These are phyloP conservation scores for Drosophila suboccidentalis DNA, from an alignment of 2,888 invertebrate genomes.

Conservation along the genomic window DNA sequence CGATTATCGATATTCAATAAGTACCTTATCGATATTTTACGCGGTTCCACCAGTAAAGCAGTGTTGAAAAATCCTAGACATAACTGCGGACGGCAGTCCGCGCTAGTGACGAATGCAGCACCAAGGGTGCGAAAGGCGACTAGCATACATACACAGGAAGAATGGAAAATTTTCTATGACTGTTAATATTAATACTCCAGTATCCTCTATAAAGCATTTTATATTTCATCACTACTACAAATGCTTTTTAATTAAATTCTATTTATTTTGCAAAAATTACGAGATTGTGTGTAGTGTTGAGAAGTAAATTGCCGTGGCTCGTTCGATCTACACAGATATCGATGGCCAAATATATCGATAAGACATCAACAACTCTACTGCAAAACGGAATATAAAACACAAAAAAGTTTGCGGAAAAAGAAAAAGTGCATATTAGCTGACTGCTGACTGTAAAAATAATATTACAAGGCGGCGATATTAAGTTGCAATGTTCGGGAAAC, in stretches of 20 bases:
- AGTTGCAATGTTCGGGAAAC: constrained; percentile 55
- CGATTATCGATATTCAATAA: constrained; percentile 43
- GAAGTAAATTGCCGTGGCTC: not conserved
- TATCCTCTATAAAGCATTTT: not conserved
- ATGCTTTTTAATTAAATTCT: not conserved
- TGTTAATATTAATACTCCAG: not conserved
- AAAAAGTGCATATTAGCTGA: constrained; percentile 71
- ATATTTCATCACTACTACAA: not conserved
- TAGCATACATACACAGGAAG: too few species aligned
- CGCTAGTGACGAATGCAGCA: too few species aligned
- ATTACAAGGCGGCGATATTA: constrained; percentile 36
- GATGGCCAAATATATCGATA: constrained; percentile 50
- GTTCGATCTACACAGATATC: constrained; percentile 44
- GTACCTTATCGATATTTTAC: constrained; percentile 50
- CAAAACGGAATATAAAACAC: constrained; percentile 74
- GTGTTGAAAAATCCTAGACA: constrained; percentile 23
- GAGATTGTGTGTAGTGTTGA: not conserved
- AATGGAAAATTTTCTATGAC: too few species aligned
- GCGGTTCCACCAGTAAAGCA: constrained; percentile 28
- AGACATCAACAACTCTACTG: constrained; percentile 60
- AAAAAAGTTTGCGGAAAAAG: constrained; percentile 76
- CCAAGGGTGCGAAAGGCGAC: too few species aligned
- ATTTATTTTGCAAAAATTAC: not conserved
- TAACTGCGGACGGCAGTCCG: too few species aligned
- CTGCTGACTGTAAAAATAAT: constrained; percentile 59